phyloP scores from a whole-genome alignment of 2,113 vertebrate genomes.

The Phrynocephalus versicolor region DNA sequence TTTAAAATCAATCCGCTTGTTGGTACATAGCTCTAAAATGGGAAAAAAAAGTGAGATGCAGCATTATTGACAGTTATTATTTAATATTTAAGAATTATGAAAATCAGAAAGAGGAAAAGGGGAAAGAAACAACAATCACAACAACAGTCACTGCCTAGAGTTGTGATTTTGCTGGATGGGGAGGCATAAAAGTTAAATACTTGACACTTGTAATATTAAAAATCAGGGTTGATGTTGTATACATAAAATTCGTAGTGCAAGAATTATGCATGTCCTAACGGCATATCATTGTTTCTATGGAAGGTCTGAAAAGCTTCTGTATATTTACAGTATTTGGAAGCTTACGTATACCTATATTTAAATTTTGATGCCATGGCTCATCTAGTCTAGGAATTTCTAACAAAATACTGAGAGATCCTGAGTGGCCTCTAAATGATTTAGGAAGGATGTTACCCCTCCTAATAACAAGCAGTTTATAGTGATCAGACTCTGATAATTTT shows the following conservation, averaged over 20 bases:
- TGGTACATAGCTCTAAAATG: background rate
- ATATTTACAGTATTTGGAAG: no score
- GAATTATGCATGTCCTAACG: background rate
- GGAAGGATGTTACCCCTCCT: background rate
- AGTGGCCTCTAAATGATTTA: background rate
- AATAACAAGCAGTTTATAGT: background rate
- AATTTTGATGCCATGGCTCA: background rate
- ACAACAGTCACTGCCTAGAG: no score
- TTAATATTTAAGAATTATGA: background rate
- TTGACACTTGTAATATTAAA: background rate
- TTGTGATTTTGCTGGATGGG: no score
- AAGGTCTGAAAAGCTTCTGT: no score
- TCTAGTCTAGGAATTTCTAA: background rate
- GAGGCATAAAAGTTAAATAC: no score
- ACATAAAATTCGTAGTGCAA: background rate
- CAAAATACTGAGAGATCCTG: background rate
- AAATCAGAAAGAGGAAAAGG: background rate
- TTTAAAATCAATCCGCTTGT: background rate
- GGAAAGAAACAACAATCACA: no score
- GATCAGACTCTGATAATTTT: background rate
- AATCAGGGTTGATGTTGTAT: background rate
- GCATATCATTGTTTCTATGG: background rate
- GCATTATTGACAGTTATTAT: background rate
- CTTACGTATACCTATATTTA: no score
- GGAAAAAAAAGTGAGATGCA: background rate